Conservation (phyloP, 2,797 vertebrate species). For the Neosalanx taihuensis region DNA sequence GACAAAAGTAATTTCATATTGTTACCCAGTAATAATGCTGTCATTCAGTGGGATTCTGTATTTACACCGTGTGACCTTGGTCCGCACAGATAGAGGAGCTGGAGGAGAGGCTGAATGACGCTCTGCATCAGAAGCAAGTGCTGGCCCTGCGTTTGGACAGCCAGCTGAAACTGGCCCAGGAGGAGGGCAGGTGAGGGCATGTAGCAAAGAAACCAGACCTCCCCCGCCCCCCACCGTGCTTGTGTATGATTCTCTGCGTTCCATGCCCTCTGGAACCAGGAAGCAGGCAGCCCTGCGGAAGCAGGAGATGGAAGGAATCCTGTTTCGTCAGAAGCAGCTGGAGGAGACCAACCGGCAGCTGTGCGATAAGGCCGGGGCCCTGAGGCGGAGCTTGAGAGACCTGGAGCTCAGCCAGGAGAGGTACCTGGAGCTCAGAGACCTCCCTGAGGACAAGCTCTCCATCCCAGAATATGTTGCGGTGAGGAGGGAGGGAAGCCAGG, state of each 20-base stretch:
- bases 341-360: conserved; percentile 90
- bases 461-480: conserved; percentile 94
- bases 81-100: conserved; percentile 83
- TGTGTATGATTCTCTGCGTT: not conserved
- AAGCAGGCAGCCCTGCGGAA: conserved; percentile 90
- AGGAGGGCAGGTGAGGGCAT: conserved; percentile 81
- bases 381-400: conserved; percentile 83
- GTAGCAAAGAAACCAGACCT: too few species aligned
- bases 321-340: conserved; percentile 89
- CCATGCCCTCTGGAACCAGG: conserved; percentile 60
- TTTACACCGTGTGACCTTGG: too few species aligned
- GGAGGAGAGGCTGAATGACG: conserved; percentile 91
- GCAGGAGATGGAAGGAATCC: conserved; percentile 92
- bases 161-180: conserved; percentile 88
- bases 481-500: conserved; percentile 53
- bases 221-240: too few species aligned
- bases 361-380: conserved; percentile 85
- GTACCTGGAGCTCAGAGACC: conserved; percentile 79
- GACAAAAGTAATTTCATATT: conserved; percentile 79
- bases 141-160: conserved; percentile 86
- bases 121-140: conserved; percentile 91
- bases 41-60: not conserved
- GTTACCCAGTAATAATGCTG: not conserved
- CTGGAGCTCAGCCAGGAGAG: conserved; percentile 85
- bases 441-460: conserved; percentile 88